Evolutionary conservation across 2,113 vertebrate species (phyloP).

Genomic region (Takifugu bimaculatus): DNA sequence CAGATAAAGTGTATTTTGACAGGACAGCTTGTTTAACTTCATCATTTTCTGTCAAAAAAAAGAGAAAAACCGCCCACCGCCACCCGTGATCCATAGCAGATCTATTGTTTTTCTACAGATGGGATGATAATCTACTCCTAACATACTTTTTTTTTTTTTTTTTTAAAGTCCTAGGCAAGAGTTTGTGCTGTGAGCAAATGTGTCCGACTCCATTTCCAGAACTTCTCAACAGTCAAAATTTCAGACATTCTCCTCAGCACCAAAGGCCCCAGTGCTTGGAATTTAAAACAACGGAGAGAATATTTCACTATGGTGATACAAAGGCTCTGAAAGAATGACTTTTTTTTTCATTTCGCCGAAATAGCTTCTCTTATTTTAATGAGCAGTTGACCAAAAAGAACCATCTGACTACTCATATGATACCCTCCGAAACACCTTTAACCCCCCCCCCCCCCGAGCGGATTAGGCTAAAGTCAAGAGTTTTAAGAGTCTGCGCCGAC

Average conservation of each 20-base stretch:
- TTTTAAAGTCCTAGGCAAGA: constrained; percentile 25
- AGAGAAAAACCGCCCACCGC: constrained; percentile 30
- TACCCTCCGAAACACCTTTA: constrained; percentile 61
- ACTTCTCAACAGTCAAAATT: constrained; percentile 10
- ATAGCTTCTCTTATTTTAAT: constrained; percentile 58
- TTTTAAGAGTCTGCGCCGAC: constrained; percentile 73
- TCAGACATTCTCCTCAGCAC: neutral
- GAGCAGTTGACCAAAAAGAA: constrained; percentile 68
- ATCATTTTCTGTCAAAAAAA: constrained; percentile 54
- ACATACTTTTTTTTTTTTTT: constrained; percentile 29
- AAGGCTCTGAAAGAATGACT: constrained; percentile 24
- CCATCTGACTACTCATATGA: constrained; percentile 75
- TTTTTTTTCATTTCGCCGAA: constrained; percentile 32
- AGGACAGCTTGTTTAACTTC: constrained; percentile 60
- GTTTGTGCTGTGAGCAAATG: constrained; percentile 18
- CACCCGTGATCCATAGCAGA: constrained; percentile 49
- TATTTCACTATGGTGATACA: constrained; percentile 34
- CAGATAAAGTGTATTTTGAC: constrained; percentile 51
- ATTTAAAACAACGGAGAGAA: constrained; percentile 33
- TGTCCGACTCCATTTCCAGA: constrained; percentile 16
- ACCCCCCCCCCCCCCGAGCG: constrained; percentile 69
- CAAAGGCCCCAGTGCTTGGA: constrained; percentile 17
- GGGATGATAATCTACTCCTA: constrained; percentile 48
- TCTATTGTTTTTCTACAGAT: constrained; percentile 55
- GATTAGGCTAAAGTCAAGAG: constrained; percentile 72